These are phyloP conservation scores for Luffia ferchaultella DNA, from an alignment of 2,888 invertebrate genomes.

Conservation along the genomic window DNA sequence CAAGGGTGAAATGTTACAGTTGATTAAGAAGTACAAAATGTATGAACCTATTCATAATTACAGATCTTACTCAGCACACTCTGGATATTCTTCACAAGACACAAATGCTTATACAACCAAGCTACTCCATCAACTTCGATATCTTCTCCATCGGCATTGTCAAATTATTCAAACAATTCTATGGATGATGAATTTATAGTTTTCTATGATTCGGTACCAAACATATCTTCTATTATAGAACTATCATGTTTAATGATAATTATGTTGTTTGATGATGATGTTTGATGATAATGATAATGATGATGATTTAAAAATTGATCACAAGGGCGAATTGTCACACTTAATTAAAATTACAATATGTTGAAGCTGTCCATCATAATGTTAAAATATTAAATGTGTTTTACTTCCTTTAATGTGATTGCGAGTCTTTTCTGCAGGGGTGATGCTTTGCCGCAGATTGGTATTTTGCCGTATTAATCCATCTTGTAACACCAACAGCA, in stretches of 20 bases:
- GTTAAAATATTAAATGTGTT: not conserved
- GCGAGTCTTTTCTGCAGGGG: not conserved
- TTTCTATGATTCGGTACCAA: not conserved
- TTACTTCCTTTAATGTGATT: not conserved
- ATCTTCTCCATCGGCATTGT: conserved; percentile 3
- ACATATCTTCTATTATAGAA: not conserved
- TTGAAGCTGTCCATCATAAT: not conserved
- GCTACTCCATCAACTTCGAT: conserved; percentile 5
- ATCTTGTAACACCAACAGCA: not conserved
- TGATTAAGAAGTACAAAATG: conserved; percentile 11
- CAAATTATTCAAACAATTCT: conserved; percentile 8
- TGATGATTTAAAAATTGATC: not conserved
- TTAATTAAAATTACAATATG: conserved; percentile 1
- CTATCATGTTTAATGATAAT: too few species aligned
- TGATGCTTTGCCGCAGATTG: not conserved
- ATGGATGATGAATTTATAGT: conserved; percentile 2
- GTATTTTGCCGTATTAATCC: not conserved
- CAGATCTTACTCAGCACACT: conserved; percentile 6
- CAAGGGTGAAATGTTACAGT: conserved; percentile 10
- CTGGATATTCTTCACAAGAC: conserved; percentile 6
- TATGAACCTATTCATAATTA: not conserved
- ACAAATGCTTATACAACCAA: conserved; percentile 6
- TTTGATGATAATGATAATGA: conserved; percentile 4
- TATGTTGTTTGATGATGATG: too few species aligned
- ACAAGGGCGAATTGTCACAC: not conserved